Percentiles rank a stretch among this genome's conserved stretches.
These are phyloP conservation scores for Hydractinia symbiolongicarpus DNA, from an alignment of 30 jellyfish, hydroid and myxozoan species.

Conservation along the genomic window DNA sequence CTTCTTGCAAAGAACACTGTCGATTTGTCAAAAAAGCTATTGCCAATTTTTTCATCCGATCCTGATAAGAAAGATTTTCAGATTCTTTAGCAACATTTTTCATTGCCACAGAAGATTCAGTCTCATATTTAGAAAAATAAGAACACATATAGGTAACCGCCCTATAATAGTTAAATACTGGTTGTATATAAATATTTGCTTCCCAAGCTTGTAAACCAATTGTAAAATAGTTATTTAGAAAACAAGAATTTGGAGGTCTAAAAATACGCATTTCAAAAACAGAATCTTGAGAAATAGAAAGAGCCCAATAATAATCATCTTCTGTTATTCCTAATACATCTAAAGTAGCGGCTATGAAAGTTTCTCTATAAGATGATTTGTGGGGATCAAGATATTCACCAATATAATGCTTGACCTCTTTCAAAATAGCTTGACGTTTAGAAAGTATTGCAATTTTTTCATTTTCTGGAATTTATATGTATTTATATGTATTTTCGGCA, in stretches of 20 bases:
- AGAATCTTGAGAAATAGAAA: neutral
- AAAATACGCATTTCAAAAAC: neutral
- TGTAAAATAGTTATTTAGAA: slow-evolving; percentile 16
- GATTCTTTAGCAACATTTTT: slow-evolving; percentile 1
- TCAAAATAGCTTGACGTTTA: neutral
- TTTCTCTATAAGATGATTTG: neutral
- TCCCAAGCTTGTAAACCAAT: slow-evolving; percentile 23
- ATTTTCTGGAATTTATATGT: neutral
- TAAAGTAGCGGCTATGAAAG: neutral
- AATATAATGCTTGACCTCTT: slow-evolving; percentile 7
- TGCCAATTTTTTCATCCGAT: slow-evolving; percentile 6
- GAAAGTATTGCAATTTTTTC: neutral
- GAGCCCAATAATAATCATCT: slow-evolving; percentile 4
- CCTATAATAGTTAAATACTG: slow-evolving; percentile 7
- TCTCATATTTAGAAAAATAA: slow-evolving; percentile 17
- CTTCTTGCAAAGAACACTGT: slow-evolving; percentile 1
- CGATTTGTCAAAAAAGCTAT: slow-evolving; percentile 3
- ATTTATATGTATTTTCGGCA: slow-evolving; percentile 19
- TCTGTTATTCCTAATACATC: neutral
- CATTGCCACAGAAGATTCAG: slow-evolving; percentile 23
- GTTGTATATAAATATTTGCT: slow-evolving; percentile 15
- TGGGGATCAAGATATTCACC: neutral
- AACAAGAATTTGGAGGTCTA: slow-evolving; percentile 11
- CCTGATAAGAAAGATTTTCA: neutral
- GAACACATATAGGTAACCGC: slow-evolving; percentile 3